Evolutionary conservation across 2,888 invertebrate species (phyloP).

Genomic region (Agapostemon virescens): DNA sequence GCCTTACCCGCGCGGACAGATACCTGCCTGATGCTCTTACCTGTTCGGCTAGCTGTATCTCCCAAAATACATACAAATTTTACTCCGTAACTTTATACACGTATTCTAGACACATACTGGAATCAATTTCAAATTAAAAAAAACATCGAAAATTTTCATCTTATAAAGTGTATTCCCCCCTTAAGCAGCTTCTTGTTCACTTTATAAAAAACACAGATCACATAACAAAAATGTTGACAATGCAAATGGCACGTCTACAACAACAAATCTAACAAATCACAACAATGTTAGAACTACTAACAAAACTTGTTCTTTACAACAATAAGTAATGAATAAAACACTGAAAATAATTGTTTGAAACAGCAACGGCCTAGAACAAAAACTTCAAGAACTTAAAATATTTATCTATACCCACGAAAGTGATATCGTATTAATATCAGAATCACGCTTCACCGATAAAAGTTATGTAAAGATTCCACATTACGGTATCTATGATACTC

Average conservation of each 20-base stretch:
- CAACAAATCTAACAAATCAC: conserved; percentile 28
- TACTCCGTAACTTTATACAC: too few species aligned
- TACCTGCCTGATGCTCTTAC: too few species aligned
- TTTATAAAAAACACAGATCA: conserved; percentile 29
- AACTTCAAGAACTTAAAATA: conserved; percentile 17
- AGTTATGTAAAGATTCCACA: conserved; percentile 48
- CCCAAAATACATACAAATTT: too few species aligned
- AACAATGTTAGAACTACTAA: conserved; percentile 11
- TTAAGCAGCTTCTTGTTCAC: conserved; percentile 15
- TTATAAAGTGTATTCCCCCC: too few species aligned
- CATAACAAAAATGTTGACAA: conserved; percentile 21
- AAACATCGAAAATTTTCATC: too few species aligned
- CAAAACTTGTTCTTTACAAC: neutral
- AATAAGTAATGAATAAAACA: neutral
- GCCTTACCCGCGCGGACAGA: too few species aligned
- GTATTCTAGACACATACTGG: too few species aligned
- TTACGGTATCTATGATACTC: conserved; percentile 49
- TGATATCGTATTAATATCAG: conserved; percentile 9
- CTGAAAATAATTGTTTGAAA: conserved; percentile 14
- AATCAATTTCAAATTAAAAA: too few species aligned
- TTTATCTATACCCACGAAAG: conserved; percentile 15
- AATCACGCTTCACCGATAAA: conserved; percentile 31
- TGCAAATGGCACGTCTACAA: conserved; percentile 11
- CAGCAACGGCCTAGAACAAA: too few species aligned
- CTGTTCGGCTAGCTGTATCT: too few species aligned